Evolutionary conservation across 2,797 vertebrate species (phyloP).

Genomic region (Peromyscus eremicus): DNA sequence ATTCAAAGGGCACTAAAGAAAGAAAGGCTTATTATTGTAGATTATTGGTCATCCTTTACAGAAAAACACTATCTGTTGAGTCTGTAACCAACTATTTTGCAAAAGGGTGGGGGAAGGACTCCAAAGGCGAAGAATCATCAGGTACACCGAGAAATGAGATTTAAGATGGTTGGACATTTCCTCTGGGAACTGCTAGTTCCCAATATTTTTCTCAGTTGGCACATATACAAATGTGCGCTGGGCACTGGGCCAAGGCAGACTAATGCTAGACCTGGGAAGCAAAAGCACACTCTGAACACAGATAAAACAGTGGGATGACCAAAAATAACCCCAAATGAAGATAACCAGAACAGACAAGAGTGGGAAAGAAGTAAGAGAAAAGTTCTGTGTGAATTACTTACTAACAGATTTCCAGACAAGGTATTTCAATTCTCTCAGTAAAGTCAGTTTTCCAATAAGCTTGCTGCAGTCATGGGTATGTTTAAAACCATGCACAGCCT

Average conservation of each 20-base stretch:
- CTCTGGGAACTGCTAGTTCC: conserved; percentile 21
- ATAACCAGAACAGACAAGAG: not conserved
- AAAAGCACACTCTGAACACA: conserved; percentile 34
- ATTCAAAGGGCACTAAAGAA: not conserved
- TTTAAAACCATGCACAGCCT: not conserved
- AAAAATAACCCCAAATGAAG: conserved; percentile 37
- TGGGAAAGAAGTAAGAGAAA: not conserved
- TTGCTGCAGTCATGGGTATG: not conserved
- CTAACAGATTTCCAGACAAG: conserved; percentile 2
- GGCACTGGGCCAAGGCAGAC: conserved; percentile 21
- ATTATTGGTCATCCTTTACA: not conserved
- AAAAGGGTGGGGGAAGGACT: not conserved
- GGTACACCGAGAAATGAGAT: conserved; percentile 32
- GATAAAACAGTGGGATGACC: conserved; percentile 60
- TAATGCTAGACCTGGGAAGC: conserved; percentile 11
- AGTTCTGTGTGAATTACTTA: not conserved
- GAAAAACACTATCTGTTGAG: not conserved
- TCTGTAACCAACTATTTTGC: not conserved
- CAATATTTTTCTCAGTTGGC: conserved; percentile 49
- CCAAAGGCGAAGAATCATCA: conserved; percentile 9
- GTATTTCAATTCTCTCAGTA: not conserved
- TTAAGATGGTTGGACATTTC: conserved; percentile 36
- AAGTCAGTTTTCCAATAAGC: not conserved
- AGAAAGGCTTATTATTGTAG: not conserved
- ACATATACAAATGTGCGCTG: conserved; percentile 41